Conservation (phyloP, 2,113 vertebrate species). For the Corvus cornix region DNA sequence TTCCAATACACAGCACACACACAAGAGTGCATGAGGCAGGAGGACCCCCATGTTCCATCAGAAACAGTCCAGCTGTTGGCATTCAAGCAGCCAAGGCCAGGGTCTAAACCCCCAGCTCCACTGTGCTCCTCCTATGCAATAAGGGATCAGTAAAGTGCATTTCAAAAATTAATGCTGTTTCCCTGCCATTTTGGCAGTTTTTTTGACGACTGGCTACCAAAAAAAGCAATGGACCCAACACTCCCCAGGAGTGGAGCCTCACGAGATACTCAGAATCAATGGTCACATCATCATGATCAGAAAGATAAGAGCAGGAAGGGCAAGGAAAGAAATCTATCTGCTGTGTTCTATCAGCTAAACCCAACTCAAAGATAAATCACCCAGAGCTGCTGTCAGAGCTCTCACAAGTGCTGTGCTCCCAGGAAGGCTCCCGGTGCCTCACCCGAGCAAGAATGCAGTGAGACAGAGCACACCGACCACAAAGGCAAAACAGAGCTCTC, state of each 20-base stretch:
- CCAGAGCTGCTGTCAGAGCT: neutral
- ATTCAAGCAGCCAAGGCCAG: neutral
- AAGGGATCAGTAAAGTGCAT: neutral
- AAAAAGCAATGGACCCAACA: neutral
- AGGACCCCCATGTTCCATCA: neutral
- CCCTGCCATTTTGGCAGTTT: neutral
- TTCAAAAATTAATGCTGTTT: neutral
- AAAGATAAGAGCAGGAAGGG: neutral
- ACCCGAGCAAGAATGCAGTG: rapidly evolving
- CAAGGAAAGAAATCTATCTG: neutral
- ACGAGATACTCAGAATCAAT: neutral
- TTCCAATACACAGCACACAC: neutral
- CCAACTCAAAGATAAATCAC: neutral
- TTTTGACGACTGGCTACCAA: neutral
- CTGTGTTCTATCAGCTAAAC: neutral
- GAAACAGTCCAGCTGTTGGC: neutral
- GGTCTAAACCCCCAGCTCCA: neutral
- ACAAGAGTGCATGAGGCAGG: neutral
- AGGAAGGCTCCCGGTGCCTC: neutral
- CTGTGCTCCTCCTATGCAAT: neutral
- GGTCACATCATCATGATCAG: neutral
- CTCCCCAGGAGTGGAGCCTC: neutral
- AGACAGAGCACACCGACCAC: neutral
- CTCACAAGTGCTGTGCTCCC: neutral
- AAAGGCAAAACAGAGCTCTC: neutral